Evolutionary conservation across 2,888 invertebrate species (phyloP), one percentile per base, ranked within the genome.

Genomic region (Willowsia nigromaculata): DNA sequence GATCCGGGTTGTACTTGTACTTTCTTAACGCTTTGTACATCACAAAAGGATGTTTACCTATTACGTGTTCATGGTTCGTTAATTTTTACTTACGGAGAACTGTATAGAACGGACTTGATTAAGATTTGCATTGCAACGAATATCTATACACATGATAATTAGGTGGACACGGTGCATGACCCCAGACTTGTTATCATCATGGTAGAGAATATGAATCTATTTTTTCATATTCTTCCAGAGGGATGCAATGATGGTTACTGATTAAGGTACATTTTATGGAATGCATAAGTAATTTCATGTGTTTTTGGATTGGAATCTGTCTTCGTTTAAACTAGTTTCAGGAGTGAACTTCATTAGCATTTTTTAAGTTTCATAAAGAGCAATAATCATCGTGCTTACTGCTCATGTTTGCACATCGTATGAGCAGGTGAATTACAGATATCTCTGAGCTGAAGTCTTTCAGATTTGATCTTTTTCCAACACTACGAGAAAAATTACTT

Each of bases 271-370:
- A 59, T 27, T 27, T 27, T 59, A 27, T 59, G 4, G n/a, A n/a
- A n/a, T n/a, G 37, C 37, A 37, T 37, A 56, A 56, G 25, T 62
- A 15, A 65, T 37, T 65, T 37, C 30, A 65, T 37, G n/a, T 65
- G n/a, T 30, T 43, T 27, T 25, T 74, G 74, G 74, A 74, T 40
- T 74, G 22, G 43, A 37, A 71, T 71, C 37, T 40, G 74, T 40
- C 74, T 47, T 74, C 25, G 74, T 74, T 43, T 1, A 47, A 9
- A n/a, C 11, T 2, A n/a, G 30, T n/a, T 7, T 22, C 22, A 2
- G 9, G n/a, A 65, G 59, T 9, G 33, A 65, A 33, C 65, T 65
- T 65, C 15, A 65, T 65, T 33, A 65, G 65, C 65, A 65, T 65
- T 65, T 65, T 65, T 33, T 0, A 6, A 25, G 6, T 27, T 59